These are phyloP conservation scores for Eretmocerus hayati DNA, from an alignment of 2,888 invertebrate species.

Conservation along the genomic window DNA sequence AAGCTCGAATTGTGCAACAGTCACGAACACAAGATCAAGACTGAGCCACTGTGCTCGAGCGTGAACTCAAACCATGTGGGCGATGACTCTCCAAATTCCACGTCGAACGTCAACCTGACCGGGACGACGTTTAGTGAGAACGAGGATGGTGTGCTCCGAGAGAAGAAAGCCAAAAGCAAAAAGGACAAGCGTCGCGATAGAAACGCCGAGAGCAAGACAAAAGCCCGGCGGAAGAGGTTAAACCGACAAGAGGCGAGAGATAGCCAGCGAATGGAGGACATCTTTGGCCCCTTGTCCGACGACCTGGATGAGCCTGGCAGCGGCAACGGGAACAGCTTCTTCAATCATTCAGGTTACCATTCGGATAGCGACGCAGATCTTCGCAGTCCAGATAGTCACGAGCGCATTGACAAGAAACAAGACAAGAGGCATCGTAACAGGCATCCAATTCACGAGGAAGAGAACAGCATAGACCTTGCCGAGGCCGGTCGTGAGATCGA, in stretches of 20 bases:
- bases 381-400: conserved; percentile 45
- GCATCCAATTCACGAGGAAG: conserved; percentile 54
- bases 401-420: conserved; percentile 36
- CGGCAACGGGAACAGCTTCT: conserved; percentile 39
- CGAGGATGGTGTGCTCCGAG: conserved; percentile 42
- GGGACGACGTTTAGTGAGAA: conserved; percentile 30
- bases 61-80: conserved; percentile 13
- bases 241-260: conserved; percentile 57
- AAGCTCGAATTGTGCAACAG: conserved; percentile 29
- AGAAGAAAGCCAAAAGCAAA: conserved; percentile 46
- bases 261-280: conserved; percentile 68
- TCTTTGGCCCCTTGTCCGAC: conserved; percentile 80
- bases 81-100: conserved; percentile 9
- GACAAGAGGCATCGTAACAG: conserved; percentile 43
- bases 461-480: conserved; percentile 73
- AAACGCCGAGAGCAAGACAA: conserved; percentile 42
- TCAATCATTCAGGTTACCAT: conserved; percentile 45
- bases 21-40: conserved; percentile 2
- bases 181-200: conserved; percentile 44
- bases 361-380: conserved; percentile 50
- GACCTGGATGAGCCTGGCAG: conserved; percentile 51
- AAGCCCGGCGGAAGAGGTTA: conserved; percentile 39
- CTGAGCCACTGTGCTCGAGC: conserved; percentile 25
- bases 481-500: conserved; percentile 77
- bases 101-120: conserved; percentile 17